phyloP scores from a whole-genome alignment of 2,797 vertebrate species.

The Taeniopygia guttata region DNA sequence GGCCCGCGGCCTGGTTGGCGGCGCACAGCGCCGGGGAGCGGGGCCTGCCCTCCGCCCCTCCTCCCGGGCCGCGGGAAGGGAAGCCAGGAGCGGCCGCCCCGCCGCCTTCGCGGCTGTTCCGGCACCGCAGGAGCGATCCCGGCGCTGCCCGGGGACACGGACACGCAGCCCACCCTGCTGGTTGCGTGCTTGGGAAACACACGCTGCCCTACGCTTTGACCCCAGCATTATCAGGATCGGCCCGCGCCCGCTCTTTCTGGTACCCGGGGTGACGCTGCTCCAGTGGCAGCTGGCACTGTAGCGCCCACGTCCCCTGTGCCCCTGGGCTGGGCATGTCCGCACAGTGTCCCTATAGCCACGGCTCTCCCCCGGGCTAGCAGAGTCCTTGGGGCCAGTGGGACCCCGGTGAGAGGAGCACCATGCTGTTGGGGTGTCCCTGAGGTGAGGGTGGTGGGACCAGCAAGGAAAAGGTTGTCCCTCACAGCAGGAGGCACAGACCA shows the following conservation, averaged over 20 bases:
- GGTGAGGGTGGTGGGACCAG: neutral
- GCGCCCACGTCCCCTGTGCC: rapidly evolving
- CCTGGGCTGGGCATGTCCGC: neutral
- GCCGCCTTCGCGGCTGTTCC: neutral
- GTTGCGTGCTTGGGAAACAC: neutral
- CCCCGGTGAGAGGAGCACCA: rapidly evolving
- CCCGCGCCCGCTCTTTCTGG: neutral
- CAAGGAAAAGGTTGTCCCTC: neutral
- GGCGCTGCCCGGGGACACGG: neutral
- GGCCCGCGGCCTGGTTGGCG: rapidly evolving
- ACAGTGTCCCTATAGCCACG: rapidly evolving
- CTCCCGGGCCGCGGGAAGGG: neutral
- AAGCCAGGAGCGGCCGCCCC: neutral
- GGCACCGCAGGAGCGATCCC: rapidly evolving
- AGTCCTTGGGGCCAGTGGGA: rapidly evolving
- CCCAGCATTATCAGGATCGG: neutral
- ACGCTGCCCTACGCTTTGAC: neutral
- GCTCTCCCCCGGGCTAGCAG: rapidly evolving
- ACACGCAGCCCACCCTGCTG: rapidly evolving
- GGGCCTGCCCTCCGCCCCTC: neutral
- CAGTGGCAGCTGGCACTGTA: rapidly evolving
- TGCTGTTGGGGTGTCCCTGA: neutral
- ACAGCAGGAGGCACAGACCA: neutral
- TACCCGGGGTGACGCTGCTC: neutral
- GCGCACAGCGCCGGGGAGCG: rapidly evolving